Evolutionary conservation across 2,888 invertebrate genomes (phyloP).

Genomic region (Ctena decussata): DNA sequence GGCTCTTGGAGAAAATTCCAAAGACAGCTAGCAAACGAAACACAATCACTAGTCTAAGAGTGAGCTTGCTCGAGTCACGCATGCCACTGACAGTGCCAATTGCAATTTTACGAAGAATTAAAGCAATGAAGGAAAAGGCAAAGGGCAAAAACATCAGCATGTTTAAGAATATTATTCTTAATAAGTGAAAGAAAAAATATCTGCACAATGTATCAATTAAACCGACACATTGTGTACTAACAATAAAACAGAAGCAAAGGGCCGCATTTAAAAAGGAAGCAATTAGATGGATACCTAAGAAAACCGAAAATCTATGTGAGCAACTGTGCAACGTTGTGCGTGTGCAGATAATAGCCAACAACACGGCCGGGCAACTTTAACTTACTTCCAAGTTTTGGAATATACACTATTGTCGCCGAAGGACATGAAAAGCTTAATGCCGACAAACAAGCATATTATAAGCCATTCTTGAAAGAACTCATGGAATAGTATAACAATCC

Average conservation of each 20-base stretch:
- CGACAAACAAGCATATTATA: neutral
- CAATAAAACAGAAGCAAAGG: conserved; percentile 59
- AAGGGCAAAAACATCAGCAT: neutral
- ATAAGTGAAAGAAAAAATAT: conserved; percentile 10
- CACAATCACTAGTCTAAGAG: neutral
- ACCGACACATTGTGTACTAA: conserved; percentile 53
- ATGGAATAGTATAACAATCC: no score
- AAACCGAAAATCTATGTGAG: conserved; percentile 33
- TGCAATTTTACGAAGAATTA: conserved; percentile 26
- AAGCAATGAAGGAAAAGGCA: neutral
- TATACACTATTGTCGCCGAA: neutral
- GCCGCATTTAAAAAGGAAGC: conserved; percentile 43
- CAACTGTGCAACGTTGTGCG: conserved; percentile 19
- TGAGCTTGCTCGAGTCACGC: conserved; percentile 24
- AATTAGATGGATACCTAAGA: conserved; percentile 41
- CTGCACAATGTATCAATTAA: neutral
- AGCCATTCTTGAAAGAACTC: neutral
- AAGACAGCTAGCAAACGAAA: neutral
- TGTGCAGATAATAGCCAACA: conserved; percentile 35
- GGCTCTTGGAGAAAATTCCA: neutral
- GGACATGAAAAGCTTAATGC: neutral
- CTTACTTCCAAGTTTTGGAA: neutral
- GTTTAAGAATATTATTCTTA: conserved; percentile 19
- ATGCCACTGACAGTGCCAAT: conserved; percentile 11
- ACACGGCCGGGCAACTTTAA: conserved; percentile 49